Conservation (phyloP, 2,797 vertebrate species). For the Coilia nasus region DNA sequence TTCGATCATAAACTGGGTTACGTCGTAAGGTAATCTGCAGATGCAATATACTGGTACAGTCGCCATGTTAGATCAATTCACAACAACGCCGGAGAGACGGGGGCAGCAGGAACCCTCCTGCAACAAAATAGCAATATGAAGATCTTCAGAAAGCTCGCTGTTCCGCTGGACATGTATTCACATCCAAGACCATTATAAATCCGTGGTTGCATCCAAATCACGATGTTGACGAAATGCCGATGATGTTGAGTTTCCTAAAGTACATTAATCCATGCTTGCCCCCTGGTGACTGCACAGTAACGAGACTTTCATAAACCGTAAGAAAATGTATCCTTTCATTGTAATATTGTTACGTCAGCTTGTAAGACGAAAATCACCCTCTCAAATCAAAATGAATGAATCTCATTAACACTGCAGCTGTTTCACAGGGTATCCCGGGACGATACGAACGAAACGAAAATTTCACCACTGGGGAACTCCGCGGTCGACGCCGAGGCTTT, state of each 20-base stretch:
- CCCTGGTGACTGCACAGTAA: conserved; percentile 81
- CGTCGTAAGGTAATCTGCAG: conserved; percentile 98
- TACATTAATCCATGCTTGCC: conserved; percentile 79
- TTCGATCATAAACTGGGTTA: conserved; percentile 98
- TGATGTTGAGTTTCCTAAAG: conserved; percentile 72
- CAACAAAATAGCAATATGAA: conserved; percentile 72
- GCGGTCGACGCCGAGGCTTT: conserved; percentile 26
- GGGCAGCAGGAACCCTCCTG: conserved; percentile 78
- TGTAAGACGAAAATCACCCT: conserved; percentile 60
- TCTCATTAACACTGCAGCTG: conserved; percentile 54
- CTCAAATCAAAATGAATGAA: conserved; percentile 63
- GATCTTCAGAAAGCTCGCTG: conserved; percentile 67
- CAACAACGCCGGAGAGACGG: conserved; percentile 80
- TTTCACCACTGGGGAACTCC: conserved; percentile 33
- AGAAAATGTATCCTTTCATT: conserved; percentile 69
- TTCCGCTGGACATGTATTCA: conserved; percentile 64
- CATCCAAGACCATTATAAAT: conserved; percentile 43
- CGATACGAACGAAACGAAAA: conserved; percentile 39
- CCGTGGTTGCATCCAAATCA: conserved; percentile 40
- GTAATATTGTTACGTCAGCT: conserved; percentile 70
- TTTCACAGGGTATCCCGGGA: conserved; percentile 50
- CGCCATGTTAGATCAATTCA: conserved; percentile 95
- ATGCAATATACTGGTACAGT: conserved; percentile 98
- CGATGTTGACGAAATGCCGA: conserved; percentile 52
- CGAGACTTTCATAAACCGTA: conserved; percentile 69